phyloP scores from a whole-genome alignment of 2,888 invertebrate species.

The Himalopsyche kuldschensis region DNA sequence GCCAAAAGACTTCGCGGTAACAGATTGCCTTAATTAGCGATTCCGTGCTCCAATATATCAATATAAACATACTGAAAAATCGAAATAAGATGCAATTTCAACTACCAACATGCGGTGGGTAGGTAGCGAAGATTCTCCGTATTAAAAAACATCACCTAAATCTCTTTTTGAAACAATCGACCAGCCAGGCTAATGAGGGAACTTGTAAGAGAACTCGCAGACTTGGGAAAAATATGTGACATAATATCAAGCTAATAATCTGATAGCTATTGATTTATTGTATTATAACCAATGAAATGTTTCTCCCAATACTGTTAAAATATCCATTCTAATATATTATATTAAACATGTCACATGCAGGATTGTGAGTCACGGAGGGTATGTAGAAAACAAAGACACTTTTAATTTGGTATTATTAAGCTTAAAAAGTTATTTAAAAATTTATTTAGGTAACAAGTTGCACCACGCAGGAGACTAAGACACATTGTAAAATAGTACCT shows the following conservation, averaged over 20 bases:
- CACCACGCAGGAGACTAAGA: no score
- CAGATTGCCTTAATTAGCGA: conserved; percentile 30
- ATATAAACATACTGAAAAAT: conserved; percentile 8
- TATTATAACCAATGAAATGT: no score
- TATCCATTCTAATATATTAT: no score
- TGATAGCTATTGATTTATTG: background rate
- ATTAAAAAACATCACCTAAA: conserved; percentile 30
- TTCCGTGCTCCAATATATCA: conserved; percentile 9
- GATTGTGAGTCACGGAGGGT: no score
- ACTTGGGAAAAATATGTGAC: background rate
- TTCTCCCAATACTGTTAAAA: no score
- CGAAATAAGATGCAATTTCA: background rate
- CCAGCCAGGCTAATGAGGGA: conserved; percentile 18
- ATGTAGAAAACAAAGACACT: no score
- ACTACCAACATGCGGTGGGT: background rate
- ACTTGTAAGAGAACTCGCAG: background rate
- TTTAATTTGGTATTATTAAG: no score
- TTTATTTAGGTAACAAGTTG: no score
- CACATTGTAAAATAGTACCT: no score
- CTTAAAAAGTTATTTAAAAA: no score
- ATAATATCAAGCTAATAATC: background rate
- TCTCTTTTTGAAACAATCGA: conserved; percentile 21
- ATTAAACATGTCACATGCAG: no score
- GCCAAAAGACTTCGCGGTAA: background rate
- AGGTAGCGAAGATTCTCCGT: conserved; percentile 17